Evolutionary conservation across 2,888 invertebrate species (phyloP).

Genomic region (Nomada flava): DNA sequence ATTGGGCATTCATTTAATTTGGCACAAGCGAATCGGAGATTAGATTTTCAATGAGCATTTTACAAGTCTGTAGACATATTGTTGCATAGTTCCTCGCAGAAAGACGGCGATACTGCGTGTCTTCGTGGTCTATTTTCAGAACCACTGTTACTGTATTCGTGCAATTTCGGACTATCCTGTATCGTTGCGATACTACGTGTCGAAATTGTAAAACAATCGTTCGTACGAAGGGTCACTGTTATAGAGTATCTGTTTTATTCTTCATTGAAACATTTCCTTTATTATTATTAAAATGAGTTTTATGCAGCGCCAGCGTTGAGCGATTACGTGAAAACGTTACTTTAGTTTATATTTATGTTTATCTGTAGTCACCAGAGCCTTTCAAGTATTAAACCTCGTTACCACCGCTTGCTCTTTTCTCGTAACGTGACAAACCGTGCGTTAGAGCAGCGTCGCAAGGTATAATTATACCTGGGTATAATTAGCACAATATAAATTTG

Average conservation of each 20-base stretch:
- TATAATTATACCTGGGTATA: conserved; percentile 62
- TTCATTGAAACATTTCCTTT: not conserved
- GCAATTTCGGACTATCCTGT: conserved; percentile 41
- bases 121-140: conserved; percentile 67
- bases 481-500: conserved; percentile 78
- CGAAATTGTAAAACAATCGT: conserved; percentile 26
- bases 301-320: not conserved
- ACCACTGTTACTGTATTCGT: conserved; percentile 43
- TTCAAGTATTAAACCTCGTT: not conserved
- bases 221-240: not conserved
- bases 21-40: not conserved
- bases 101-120: conserved; percentile 63
- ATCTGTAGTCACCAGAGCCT: not conserved
- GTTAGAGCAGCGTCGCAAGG: conserved; percentile 33
- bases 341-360: not conserved
- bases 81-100: conserved; percentile 59
- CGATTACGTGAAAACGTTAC: not conserved
- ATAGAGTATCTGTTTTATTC: not conserved
- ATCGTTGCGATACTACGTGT: conserved; percentile 51
- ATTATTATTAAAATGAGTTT: not conserved
- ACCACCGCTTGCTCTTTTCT: conserved; percentile 17
- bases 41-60: conserved; percentile 41
- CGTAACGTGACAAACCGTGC: conserved; percentile 60
- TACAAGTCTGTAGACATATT: conserved; percentile 28
- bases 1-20: conserved; percentile 12